A percentile compares a stretch with the other conserved stretches of the same genome.
Evolutionary conservation across 1,140 invertebrate species (phyloP).

Genomic region (Calephelis virginiensis): DNA sequence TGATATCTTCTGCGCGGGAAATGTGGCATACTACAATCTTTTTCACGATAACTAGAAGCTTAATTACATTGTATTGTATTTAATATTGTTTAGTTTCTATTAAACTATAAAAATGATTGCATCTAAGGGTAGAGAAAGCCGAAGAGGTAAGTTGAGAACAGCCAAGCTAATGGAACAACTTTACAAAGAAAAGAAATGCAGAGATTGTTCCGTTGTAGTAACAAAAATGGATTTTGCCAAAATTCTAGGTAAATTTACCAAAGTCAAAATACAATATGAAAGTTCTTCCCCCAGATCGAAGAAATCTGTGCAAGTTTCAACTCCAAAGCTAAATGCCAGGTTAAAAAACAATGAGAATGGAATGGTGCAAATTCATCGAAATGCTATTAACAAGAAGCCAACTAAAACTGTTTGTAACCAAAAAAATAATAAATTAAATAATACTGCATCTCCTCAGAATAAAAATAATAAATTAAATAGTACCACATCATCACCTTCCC

Average conservation of each 20-base stretch:
- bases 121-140: constrained; percentile 48
- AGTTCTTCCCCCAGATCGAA: constrained; percentile 50
- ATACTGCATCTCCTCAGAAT: constrained; percentile 26
- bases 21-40: constrained; percentile 61
- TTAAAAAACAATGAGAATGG: constrained; percentile 74
- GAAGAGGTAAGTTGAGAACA: constrained; percentile 39
- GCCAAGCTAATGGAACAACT: constrained; percentile 50
- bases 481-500: constrained; percentile 19
- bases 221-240: constrained; percentile 74
- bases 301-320: constrained; percentile 34
- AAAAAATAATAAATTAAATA: constrained; percentile 40
- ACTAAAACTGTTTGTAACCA: constrained; percentile 37
- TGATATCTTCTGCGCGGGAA: constrained; percentile 70
- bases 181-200: constrained; percentile 70
- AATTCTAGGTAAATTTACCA: constrained; percentile 71
- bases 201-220: constrained; percentile 66
- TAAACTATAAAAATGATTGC: constrained; percentile 52
- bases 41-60: constrained; percentile 36
- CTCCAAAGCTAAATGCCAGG: constrained; percentile 46
- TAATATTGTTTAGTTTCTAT: constrained; percentile 21
- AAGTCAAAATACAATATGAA: constrained; percentile 72
- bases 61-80: constrained; percentile 11
- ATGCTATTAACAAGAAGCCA: constrained; percentile 54
- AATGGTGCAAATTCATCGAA: constrained; percentile 62
- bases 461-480: constrained; percentile 24